Base-by-base conservation (phyloP, 2,113 vertebrate genomes). In the Struthidea cinerea region DNA sequence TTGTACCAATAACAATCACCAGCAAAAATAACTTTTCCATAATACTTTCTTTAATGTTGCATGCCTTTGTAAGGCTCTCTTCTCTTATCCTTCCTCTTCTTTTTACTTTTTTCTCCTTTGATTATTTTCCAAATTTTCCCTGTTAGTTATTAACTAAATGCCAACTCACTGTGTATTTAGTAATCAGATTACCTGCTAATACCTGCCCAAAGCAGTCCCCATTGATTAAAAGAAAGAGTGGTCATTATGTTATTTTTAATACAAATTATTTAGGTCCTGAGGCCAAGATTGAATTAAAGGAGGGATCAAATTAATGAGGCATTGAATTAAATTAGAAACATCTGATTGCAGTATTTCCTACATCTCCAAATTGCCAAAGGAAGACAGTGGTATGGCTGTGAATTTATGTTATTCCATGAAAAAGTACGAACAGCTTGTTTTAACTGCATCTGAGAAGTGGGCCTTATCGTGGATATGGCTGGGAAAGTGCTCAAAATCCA, bases 131-230 rank as follows among this genome's bases (percentile, higher is more conserved):
- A 93, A 23, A 69, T 63, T 61, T 87, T 75, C 57, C 42, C 65
- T 37, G 26, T 77, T 79, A 41, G 59, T 82, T 74, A 65, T 86
- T 95, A 96, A 88, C 42, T 87, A 93, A 91, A 90, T 79, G 85
- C 81, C 76, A 94, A 56, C 33, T 92, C 76, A 46, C 70, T 85
- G 57, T 81, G 78, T 77, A 80, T 82, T 87, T 87, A 33, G 46
- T 90, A 94, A 96, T 95, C 94, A 89, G 95, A 94, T 97, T 95
- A 94, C 61, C 91, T 87, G 55, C 37, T 94, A 96, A 97, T 90
- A 95, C 79, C 83, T 94, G 93, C 92, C 90, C 91, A 89, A 95
- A 97, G 94, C 89, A 84, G 84, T 78, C 89, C 90, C 76, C 84
- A 80, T 52, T 90, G 94, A 96, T 96, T 96, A 94, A 94, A 95